phyloP scores from a whole-genome alignment of 2,113 vertebrate species.

The Neodon shergylaensis region DNA sequence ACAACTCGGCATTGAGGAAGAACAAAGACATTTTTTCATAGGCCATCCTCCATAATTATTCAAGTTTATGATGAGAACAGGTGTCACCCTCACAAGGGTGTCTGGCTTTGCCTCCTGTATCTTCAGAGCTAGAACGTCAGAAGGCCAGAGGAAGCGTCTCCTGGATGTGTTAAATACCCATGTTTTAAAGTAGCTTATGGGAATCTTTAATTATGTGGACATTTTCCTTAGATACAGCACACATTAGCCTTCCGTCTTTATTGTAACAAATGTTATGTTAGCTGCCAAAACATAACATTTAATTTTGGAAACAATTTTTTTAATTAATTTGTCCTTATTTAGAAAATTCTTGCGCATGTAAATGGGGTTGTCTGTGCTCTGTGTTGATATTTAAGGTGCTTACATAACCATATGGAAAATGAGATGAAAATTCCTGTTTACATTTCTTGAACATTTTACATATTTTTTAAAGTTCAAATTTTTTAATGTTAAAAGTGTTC shows the following conservation, averaged over 20 bases:
- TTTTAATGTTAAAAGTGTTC: slow-evolving; percentile 80
- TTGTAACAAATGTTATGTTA: slow-evolving; percentile 61
- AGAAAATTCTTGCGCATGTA: slow-evolving; percentile 77
- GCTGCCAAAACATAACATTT: slow-evolving; percentile 79
- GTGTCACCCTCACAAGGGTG: slow-evolving; percentile 12
- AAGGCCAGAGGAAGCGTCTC: not conserved
- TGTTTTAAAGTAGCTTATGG: slow-evolving; percentile 36
- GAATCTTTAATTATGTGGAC: slow-evolving; percentile 43
- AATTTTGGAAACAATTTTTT: slow-evolving; percentile 79
- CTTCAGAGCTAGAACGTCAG: slow-evolving; percentile 28
- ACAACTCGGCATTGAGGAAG: not conserved
- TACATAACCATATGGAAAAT: slow-evolving; percentile 81
- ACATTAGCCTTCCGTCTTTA: slow-evolving; percentile 50
- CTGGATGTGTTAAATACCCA: slow-evolving; percentile 40
- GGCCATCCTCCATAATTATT: not conserved
- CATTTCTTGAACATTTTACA: slow-evolving; percentile 80
- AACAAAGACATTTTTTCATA: slow-evolving; percentile 36
- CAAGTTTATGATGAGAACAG: not conserved
- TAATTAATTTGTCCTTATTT: slow-evolving; percentile 80
- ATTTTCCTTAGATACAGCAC: slow-evolving; percentile 32
- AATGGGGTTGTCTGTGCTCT: slow-evolving; percentile 78
- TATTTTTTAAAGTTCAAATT: slow-evolving; percentile 82
- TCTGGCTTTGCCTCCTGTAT: not conserved
- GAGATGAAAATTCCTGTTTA: slow-evolving; percentile 82
- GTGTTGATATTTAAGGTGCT: slow-evolving; percentile 83